Evolutionary conservation across 2,797 vertebrate genomes (phyloP), one percentile per base, ranked within the genome.

Genomic region (Diglossa cyanea): DNA sequence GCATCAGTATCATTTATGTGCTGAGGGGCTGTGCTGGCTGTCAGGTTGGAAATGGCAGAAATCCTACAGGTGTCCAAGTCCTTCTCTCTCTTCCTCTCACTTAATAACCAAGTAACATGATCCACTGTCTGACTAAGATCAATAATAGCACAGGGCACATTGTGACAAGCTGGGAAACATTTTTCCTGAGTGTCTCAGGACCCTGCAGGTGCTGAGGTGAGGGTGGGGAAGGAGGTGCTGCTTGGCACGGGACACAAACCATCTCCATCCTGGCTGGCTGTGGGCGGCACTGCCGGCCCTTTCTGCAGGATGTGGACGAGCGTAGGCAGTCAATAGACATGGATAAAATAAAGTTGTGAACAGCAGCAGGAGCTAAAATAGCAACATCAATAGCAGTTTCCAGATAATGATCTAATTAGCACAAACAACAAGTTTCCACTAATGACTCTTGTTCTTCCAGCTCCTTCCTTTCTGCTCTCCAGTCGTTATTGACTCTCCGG

Each of bases 371-470:
- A 85, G 67, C 80, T 87, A 93, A 82, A 95, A 84, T 71, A 93
- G 95, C 77, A 93, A 61, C 94, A 91, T 96, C 94, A 73, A 92
- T 88, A 95, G 68, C 88, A 65, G 91, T 77, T 95, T 45, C 94
- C 88, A 93, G 96, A 94, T 95, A 97, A 95, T 93, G 92, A 94
- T 92, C 94, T 94, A 95, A 96, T 97, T 95, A 95, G 93, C 84
- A 79, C 90, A 89, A 93, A 94, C 94, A 90, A 91, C 62, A 81
- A 92, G 67, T 84, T 95, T 82, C 86, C 88, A 51, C 94, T 96
- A 95, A 95, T 93, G 94, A 85, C 86, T 95, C 94, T 81, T 92
- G 90, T 95, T 97, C 93, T 93, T 65, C 67, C 77, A 74, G 74
- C 80, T 88, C 80, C 83, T 94, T 96, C 88, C 90, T 93, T 91